These are phyloP conservation scores for Neolamprologus hecqui DNA, from an alignment of 2,113 vertebrate species.

Conservation along the genomic window DNA sequence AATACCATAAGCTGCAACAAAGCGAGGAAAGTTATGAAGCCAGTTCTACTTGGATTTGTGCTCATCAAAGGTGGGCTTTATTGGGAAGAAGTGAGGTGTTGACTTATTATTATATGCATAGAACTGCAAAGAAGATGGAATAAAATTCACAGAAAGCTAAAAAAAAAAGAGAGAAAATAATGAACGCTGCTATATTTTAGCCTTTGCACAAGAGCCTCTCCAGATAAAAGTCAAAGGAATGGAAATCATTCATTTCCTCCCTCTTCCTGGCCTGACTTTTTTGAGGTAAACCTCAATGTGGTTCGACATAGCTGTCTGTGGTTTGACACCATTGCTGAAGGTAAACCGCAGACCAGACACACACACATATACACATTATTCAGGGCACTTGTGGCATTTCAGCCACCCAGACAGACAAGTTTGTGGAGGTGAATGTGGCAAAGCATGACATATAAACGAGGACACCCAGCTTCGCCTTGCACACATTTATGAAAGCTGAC, in stretches of 20 bases:
- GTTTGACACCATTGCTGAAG: constrained; percentile 38
- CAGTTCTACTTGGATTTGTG: background rate
- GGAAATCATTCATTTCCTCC: constrained; percentile 10
- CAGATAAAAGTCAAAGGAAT: background rate
- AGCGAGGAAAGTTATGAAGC: constrained; percentile 1
- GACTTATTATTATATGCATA: background rate
- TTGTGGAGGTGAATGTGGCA: background rate
- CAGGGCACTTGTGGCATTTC: background rate
- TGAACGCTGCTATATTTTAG: background rate
- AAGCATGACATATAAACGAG: background rate
- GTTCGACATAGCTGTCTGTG: constrained; percentile 32
- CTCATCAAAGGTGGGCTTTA: background rate
- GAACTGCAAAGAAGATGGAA: background rate
- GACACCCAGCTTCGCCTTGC: constrained; percentile 3
- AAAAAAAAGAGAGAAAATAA: background rate
- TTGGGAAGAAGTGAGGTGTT: background rate
- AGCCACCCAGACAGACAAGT: background rate
- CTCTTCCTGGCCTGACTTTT: constrained; percentile 1
- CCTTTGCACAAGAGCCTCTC: background rate
- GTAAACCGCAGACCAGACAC: constrained; percentile 25
- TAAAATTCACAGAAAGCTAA: background rate
- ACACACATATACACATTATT: background rate
- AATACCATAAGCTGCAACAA: background rate
- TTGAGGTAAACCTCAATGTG: constrained; percentile 33
- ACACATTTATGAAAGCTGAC: constrained; percentile 1